Percentiles rank a stretch among this genome's conserved stretches.
Conservation (phyloP, 2,888 invertebrate genomes). For the Agriopis marginaria region DNA sequence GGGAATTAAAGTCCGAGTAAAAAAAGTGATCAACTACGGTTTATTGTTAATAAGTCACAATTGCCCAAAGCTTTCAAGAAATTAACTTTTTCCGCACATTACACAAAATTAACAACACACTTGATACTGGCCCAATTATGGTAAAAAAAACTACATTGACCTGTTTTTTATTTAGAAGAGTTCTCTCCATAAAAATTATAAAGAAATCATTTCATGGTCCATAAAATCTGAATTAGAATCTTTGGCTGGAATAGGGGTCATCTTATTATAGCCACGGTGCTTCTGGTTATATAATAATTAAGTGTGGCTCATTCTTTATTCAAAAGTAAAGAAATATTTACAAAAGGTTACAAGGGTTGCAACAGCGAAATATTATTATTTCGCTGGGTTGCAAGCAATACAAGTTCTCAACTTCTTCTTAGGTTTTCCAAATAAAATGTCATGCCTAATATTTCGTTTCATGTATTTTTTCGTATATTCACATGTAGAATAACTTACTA, state of each 20-base stretch:
- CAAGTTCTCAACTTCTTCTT: neutral
- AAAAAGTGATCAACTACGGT: neutral
- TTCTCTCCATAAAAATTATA: slow-evolving; percentile 11
- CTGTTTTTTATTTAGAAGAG: slow-evolving; percentile 16
- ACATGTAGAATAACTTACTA: too few relatives aligned
- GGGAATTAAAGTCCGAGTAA: neutral
- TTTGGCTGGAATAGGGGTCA: slow-evolving; percentile 6
- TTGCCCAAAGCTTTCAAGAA: neutral
- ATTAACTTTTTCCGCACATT: neutral
- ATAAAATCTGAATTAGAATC: slow-evolving; percentile 31
- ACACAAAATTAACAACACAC: slow-evolving; percentile 1
- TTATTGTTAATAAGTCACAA: neutral
- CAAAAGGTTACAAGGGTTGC: neutral
- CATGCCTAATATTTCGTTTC: too few relatives aligned
- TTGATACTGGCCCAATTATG: slow-evolving; percentile 6
- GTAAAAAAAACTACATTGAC: slow-evolving; percentile 6
- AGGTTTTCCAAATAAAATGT: too few relatives aligned
- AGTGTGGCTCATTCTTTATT: neutral
- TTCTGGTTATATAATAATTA: neutral
- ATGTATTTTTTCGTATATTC: too few relatives aligned
- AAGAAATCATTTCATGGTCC: slow-evolving; percentile 33
- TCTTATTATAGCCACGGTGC: slow-evolving; percentile 5
- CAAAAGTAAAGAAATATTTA: neutral
- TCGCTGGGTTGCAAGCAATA: too few relatives aligned
- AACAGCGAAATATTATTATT: neutral